Conservation (phyloP, 2,888 invertebrate species). For the Theodoxus fluviatilis region DNA sequence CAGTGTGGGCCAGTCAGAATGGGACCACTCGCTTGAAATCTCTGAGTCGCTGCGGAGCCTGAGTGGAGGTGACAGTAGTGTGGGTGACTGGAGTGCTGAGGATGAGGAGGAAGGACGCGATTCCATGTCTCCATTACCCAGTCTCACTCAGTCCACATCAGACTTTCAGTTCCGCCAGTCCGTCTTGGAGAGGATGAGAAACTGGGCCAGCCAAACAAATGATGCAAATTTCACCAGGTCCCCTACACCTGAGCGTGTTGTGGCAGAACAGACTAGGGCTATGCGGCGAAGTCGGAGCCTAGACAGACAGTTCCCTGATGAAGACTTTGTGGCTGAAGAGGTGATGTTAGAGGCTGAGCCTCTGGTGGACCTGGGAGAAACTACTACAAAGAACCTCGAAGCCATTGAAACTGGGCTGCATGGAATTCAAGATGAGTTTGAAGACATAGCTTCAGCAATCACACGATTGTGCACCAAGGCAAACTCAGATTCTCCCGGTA, state of each 20-base stretch:
- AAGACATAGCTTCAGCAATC: too few relatives aligned
- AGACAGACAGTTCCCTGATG: slow-evolving; percentile 40
- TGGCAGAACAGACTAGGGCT: slow-evolving; percentile 30
- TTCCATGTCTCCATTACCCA: slow-evolving; percentile 37
- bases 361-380: slow-evolving; percentile 34
- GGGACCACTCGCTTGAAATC: slow-evolving; percentile 19
- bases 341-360: slow-evolving; percentile 39
- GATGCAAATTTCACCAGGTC: slow-evolving; percentile 37
- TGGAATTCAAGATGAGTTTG: slow-evolving; percentile 53
- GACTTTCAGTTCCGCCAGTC: slow-evolving; percentile 45
- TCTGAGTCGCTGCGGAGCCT: slow-evolving; percentile 36
- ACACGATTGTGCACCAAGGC: too few relatives aligned
- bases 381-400: slow-evolving; percentile 42
- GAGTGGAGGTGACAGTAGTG: slow-evolving; percentile 32
- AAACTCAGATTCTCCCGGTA: too few relatives aligned
- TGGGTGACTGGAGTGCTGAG: slow-evolving; percentile 35
- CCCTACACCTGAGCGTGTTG: slow-evolving; percentile 39
- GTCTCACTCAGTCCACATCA: slow-evolving; percentile 34
- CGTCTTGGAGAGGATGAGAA: slow-evolving; percentile 45
- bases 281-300: slow-evolving; percentile 39
- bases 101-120: slow-evolving; percentile 38
- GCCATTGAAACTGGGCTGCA: slow-evolving; percentile 48
- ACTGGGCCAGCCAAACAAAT: slow-evolving; percentile 42
- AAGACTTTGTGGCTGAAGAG: slow-evolving; percentile 38
- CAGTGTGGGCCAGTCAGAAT: too few relatives aligned